Evolutionary conservation across 2,797 vertebrate species (phyloP), one percentile per base, ranked within the genome.

Genomic region (Rallus crepitans): DNA sequence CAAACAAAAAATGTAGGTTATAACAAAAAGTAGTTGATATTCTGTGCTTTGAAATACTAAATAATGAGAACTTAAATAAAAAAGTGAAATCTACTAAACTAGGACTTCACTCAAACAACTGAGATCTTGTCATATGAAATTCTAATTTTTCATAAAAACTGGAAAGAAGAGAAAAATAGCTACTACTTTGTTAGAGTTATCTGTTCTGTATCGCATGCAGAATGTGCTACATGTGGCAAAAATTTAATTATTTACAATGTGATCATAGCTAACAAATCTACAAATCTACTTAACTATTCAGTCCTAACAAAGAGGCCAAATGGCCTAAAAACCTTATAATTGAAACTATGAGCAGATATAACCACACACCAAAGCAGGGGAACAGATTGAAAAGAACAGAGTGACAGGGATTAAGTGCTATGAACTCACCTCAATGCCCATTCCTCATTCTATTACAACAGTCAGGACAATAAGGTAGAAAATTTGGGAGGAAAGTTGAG

Each of bases 1-100:
- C 45, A 92, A 93, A 83, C 18, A 4, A 79, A 70, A 82, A 53
- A 68, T 53, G 14, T 59, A 30, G 12, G 9, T 50, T 65, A 63
- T 80, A 87, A 69, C 20, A 72, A 83, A 89, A 87, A 55, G 5
- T 10, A 63, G 23, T 65, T 64, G 10, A n/a, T 82, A 93, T 85
- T 76, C 33, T 94, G 21, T 80, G 56, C 45, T 94, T 93, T 79
- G 83, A 68, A 86, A 82, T 56, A 83, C 33, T 70, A 61, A 66
- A 16, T 76, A 59, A 68, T 70, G 60, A 9, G 14, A 27, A 42
- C 9, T 23, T 48, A 71, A 77, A 87, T 55, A 50, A 18, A 60
- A 78, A 70, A 13, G 8, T 61, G 23, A 91, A 84, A 81, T 65
- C 23, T 53, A 47, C 37, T 60, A 71, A 79, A 21, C 9, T 61